These are phyloP conservation scores for Sebastolobus altivelis DNA, from an alignment of 2,797 vertebrate species.

Conservation along the genomic window DNA sequence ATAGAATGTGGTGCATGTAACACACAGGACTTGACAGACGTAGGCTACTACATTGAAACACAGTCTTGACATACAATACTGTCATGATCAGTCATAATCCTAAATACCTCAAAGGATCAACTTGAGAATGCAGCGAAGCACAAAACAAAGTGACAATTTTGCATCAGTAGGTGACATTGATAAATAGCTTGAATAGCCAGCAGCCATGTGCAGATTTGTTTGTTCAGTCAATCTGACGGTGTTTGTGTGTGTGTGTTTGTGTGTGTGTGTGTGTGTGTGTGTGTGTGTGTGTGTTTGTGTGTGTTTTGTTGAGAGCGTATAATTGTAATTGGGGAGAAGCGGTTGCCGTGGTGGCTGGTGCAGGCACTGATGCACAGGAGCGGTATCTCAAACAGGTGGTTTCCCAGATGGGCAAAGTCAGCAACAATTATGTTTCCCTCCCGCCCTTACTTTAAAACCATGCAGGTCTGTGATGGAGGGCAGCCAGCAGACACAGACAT, in stretches of 20 bases:
- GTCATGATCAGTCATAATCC: neutral
- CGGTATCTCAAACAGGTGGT: slow-evolving; percentile 52
- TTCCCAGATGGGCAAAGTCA: slow-evolving; percentile 42
- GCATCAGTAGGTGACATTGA: slow-evolving; percentile 18
- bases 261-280: neutral
- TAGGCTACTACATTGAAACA: neutral
- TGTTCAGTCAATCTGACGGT: slow-evolving; percentile 3
- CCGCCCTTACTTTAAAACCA: slow-evolving; percentile 23
- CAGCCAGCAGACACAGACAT: slow-evolving; percentile 27
- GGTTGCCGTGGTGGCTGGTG: slow-evolving; percentile 24
- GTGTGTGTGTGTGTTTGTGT: neutral
- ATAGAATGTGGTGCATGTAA: neutral
- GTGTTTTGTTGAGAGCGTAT: neutral
- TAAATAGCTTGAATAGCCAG: slow-evolving; percentile 26
- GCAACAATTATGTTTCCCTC: slow-evolving; percentile 39
- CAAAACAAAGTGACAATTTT: slow-evolving; percentile 5
- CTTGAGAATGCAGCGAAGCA: slow-evolving; percentile 6
- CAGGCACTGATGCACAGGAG: slow-evolving; percentile 33
- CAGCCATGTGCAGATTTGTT: slow-evolving; percentile 30
- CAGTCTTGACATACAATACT: neutral
- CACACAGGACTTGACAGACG: neutral
- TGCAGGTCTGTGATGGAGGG: slow-evolving; percentile 33
- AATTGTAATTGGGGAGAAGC: slow-evolving; percentile 35
- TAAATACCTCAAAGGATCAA: neutral
- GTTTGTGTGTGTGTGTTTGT: neutral